Evolutionary conservation across 92 coral and sea anemone species (phyloP), one percentile per base, ranked within the genome.

Genomic region (Phenganax marumi): DNA sequence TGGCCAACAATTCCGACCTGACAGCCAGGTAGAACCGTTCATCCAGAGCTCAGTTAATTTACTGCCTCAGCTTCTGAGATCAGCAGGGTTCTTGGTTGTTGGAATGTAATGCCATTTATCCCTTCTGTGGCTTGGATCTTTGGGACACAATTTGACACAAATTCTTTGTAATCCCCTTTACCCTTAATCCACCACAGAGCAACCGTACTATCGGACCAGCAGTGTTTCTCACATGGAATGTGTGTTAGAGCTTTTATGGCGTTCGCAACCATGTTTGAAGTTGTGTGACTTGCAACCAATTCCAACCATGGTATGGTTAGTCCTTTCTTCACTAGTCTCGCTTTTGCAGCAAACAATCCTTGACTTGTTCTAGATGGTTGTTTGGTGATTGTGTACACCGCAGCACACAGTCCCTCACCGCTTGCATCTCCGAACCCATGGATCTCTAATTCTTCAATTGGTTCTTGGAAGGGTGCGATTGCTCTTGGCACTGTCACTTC

Each of bases 301-400:
- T 66, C 73, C 50, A 66, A 66, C 73, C 73, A 3, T 12, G 73
- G 73, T 23, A 66, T 66, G 50, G 73, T 66, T 66, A 66, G 73
- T 66, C 24, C 73, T 24, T 43, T 24, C n/a, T 66, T 66, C 10
- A 16, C 73, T 9, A 66, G 73, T 23, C n/a, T n/a, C n/a, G n/a
- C n/a, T n/a, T n/a, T n/a, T n/a, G n/a, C n/a, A n/a, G n/a, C n/a
- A n/a, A n/a, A n/a, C n/a, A n/a, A n/a, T n/a, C n/a, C n/a, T n/a
- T n/a, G n/a, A n/a, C n/a, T n/a, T n/a, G n/a, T n/a, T n/a, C n/a
- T n/a, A n/a, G n/a, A n/a, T n/a, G n/a, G n/a, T n/a, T n/a, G n/a
- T n/a, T n/a, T n/a, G n/a, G n/a, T n/a, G n/a, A n/a, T n/a, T n/a
- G n/a, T n/a, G n/a, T n/a, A n/a, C n/a, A n/a, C n/a, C 63, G 63